Percentiles rank a stretch among this genome's conserved stretches.
These are phyloP conservation scores for Tenodera sinensis DNA, from an alignment of 2,888 invertebrate species.

Conservation along the genomic window DNA sequence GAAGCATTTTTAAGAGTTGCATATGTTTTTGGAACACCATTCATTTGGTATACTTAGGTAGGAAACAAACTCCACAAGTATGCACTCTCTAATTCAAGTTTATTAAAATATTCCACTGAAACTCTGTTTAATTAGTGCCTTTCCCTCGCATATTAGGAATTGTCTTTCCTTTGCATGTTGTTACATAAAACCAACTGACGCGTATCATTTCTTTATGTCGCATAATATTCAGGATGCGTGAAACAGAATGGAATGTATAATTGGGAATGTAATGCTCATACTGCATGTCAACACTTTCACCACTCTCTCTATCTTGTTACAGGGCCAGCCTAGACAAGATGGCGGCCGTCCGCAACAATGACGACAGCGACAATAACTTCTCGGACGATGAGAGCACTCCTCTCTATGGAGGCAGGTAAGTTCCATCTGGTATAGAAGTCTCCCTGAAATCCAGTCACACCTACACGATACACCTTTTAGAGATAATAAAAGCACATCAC, in stretches of 20 bases:
- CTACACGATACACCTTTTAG: too few relatives aligned
- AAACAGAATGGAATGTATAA: neutral
- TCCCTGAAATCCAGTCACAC: too few relatives aligned
- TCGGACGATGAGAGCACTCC: slow-evolving; percentile 81
- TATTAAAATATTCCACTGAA: too few relatives aligned
- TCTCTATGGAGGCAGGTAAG: slow-evolving; percentile 86
- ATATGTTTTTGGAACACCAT: too few relatives aligned
- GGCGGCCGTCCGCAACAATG: slow-evolving; percentile 39
- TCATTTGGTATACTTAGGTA: too few relatives aligned
- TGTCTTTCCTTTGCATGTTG: neutral
- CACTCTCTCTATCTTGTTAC: neutral
- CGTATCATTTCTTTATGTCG: neutral
- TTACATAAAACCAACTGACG: neutral
- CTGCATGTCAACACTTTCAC: neutral
- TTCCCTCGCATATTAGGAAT: neutral
- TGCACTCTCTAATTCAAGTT: too few relatives aligned
- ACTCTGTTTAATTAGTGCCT: neutral
- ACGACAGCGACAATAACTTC: slow-evolving; percentile 60
- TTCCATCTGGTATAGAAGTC: neutral
- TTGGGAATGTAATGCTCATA: neutral
- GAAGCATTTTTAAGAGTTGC: too few relatives aligned
- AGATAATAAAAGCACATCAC: too few relatives aligned
- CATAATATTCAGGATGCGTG: neutral
- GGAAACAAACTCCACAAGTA: too few relatives aligned
- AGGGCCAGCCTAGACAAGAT: neutral